Conservation (phyloP, 2,888 invertebrate species). For the Tiphia femorata region DNA sequence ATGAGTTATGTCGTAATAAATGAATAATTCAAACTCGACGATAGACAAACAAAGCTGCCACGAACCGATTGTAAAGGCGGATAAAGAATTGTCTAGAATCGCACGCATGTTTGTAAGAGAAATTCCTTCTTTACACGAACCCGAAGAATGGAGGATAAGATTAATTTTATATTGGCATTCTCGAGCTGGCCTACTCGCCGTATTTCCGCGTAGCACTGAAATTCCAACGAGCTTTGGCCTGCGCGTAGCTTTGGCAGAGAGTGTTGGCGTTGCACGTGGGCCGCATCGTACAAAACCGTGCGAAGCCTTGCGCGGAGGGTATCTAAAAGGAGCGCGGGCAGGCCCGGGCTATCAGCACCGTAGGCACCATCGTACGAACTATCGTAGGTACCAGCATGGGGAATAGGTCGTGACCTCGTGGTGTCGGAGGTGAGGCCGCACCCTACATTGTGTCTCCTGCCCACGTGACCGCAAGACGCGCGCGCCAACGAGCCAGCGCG, state of each 20-base stretch:
- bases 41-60: too few relatives aligned
- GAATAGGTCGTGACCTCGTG: conserved; percentile 60
- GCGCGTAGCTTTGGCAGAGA: conserved; percentile 37
- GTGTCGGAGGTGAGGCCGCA: conserved; percentile 68
- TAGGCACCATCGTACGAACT: too few relatives aligned
- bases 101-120: too few relatives aligned
- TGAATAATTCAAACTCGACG: too few relatives aligned
- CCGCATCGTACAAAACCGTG: conserved; percentile 47
- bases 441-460: conserved; percentile 66
- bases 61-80: too few relatives aligned
- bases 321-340: conserved; percentile 37
- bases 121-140: too few relatives aligned
- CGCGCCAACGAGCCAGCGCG: conserved; percentile 62
- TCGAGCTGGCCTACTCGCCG: conserved; percentile 22
- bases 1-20: too few relatives aligned
- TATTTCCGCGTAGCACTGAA: conserved; percentile 56
- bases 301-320: conserved; percentile 38
- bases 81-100: too few relatives aligned
- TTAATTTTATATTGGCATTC: too few relatives aligned
- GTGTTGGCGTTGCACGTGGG: conserved; percentile 61
- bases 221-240: conserved; percentile 46
- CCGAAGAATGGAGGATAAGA: too few relatives aligned
- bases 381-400: too few relatives aligned
- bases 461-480: conserved; percentile 62
- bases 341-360: too few relatives aligned